Evolutionary conservation across 2,888 invertebrate genomes (phyloP), one percentile per base, ranked within the genome.

Genomic region (Chrysolina oricalcia): DNA sequence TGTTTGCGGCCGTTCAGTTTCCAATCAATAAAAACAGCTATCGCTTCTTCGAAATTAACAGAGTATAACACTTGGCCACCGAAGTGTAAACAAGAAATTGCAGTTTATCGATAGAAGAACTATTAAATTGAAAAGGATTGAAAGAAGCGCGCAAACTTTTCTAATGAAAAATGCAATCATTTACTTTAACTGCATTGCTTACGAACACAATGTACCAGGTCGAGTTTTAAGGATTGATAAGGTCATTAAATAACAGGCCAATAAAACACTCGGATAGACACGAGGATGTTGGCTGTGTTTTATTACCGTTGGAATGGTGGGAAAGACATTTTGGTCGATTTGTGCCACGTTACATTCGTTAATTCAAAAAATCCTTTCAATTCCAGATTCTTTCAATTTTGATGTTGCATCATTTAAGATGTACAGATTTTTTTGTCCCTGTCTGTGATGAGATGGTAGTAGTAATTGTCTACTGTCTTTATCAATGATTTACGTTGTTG

Each of bases 41-140:
- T 68, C 53, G 21, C 27, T 40, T 53, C 40, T 17, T 27, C 11
- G 17, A 21, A 53, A 68, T 68, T 68, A 68, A 68, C 68, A 56
- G 68, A 68, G 17, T 53, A 68, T 53, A 68, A 53, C 68, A 68
- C 35, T 35, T 19, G 19, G 19, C 68, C 9, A 56, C 15, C 27
- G 68, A 19, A 68, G 68, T 53, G 50, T 68, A 40, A 68, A 53
- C 50, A 53, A 35, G 53, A 68, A 68, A 68, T 53, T 19, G 68
- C 48, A 13, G 68, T 40, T 68, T 21, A 53, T 68, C 68, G 53
- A 27, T 50, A 10, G 53, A 68, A 68, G 53, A 68, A 40, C 15
- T 48, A 50, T 53, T 56, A 56, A 68, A 68, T 15, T 40, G 50
- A 15, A 48, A 19, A 66, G 19, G 27, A 48, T 43, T 15, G 21